These are phyloP conservation scores for Riparia riparia DNA, from an alignment of 2,113 vertebrate genomes.

Conservation along the genomic window DNA sequence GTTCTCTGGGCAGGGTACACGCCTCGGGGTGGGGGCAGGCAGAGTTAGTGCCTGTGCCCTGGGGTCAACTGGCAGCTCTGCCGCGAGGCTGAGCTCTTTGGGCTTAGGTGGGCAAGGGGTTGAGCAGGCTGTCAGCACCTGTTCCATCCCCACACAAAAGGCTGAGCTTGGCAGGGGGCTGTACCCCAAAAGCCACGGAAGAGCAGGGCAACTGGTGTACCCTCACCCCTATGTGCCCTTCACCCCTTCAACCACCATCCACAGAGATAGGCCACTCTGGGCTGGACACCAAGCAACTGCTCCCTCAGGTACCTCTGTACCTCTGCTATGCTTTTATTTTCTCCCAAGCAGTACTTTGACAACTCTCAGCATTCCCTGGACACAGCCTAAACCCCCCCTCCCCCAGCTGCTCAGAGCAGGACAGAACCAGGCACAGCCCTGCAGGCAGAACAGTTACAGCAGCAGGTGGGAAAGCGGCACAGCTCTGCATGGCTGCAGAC, in stretches of 20 bases:
- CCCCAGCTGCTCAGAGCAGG: neutral
- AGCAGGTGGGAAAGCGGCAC: neutral
- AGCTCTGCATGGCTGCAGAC: neutral
- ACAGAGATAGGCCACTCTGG: neutral
- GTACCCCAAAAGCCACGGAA: neutral
- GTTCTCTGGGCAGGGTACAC: neutral
- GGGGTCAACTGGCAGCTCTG: slow-evolving; percentile 69
- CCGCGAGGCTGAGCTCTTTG: slow-evolving; percentile 63
- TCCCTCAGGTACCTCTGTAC: neutral
- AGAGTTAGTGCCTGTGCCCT: neutral
- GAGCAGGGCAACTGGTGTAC: accelerated
- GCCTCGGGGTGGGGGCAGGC: neutral
- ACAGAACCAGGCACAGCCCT: neutral
- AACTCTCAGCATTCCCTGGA: neutral
- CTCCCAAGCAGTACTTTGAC: neutral
- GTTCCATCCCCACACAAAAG: neutral
- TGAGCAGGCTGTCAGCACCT: neutral
- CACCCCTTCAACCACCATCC: neutral
- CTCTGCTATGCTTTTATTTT: slow-evolving; percentile 40
- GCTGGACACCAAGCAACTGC: neutral
- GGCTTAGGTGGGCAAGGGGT: slow-evolving; percentile 47
- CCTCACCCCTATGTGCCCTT: accelerated
- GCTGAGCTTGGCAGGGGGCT: neutral
- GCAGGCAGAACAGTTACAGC: accelerated
- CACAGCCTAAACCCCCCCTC: neutral